Evolutionary conservation across 2,888 invertebrate genomes (phyloP), one percentile per base, ranked within the genome.

Genomic region (Polia nebulosa): DNA sequence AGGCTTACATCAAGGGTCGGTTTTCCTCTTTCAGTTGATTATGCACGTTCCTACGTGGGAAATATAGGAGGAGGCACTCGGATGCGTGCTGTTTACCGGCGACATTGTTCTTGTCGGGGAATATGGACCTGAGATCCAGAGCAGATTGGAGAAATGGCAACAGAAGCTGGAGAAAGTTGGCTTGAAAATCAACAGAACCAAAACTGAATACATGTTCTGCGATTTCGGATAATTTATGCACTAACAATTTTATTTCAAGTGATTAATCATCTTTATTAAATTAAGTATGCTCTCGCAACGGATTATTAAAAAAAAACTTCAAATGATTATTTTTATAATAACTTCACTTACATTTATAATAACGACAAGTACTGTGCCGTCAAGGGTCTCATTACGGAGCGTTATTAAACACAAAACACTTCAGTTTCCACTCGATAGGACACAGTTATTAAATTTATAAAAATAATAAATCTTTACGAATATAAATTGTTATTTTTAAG

Each of bases 321-420:
- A 8, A 0, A 58, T 0, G 0, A 47, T 52, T 20, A 52, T 59
- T 55, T 41, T 29, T 36, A 13, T n/a, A 22, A 60, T 51, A 57
- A 53, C 34, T 36, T 47, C 13, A n/a, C 22, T 34, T 17, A 61
- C 34, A 57, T 57, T 80, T 60, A 53, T 45, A 55, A 53, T 45
- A 55, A 58, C 25, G 72, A 49, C 27, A 59, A 62, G 65, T 49
- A n/a, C 60, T 49, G 47, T 45, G 1, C 20, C 4, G 59, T 78
- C 39, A 25, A 77, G 78, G 29, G 25, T 36, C 81, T 78, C 78
- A 81, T 78, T 78, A 78, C n/a, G 25, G 52, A 39, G 52, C 62
- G 62, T 77, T 81, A 78, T 72, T 81, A 81, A 78, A 80, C 59
- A 71, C 58, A 81, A 66, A 64, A 57, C 44, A 63, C 81, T 76